Conservation (phyloP, 2,797 vertebrate species). For the Acomys russatus region DNA sequence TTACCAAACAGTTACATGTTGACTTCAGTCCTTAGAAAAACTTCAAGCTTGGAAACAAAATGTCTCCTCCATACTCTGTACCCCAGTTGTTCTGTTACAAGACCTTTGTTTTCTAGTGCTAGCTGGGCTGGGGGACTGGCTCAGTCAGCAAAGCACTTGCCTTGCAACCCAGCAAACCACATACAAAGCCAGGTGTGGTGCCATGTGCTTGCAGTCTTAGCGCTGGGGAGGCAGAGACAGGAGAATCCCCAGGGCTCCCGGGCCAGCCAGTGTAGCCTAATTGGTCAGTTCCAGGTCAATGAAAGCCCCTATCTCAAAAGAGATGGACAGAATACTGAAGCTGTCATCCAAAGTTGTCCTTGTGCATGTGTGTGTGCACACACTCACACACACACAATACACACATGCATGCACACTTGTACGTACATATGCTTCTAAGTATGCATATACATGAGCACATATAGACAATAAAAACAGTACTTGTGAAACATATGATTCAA, state of each 20-base stretch:
- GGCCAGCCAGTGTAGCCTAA: not conserved
- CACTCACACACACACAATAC: not conserved
- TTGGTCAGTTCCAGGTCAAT: not conserved
- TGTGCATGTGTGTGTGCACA: no score
- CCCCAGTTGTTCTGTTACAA: constrained; percentile 82
- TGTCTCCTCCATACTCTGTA: not conserved
- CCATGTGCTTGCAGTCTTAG: not conserved
- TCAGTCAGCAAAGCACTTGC: not conserved
- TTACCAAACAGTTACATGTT: constrained; percentile 71
- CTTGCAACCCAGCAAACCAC: not conserved
- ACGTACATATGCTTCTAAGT: not conserved
- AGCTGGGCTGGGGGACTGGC: not conserved
- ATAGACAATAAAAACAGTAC: not conserved
- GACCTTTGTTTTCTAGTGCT: constrained; percentile 50
- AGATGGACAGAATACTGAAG: not conserved
- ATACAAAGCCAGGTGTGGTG: not conserved
- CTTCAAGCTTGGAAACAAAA: constrained; percentile 68
- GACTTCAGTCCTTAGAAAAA: constrained; percentile 75
- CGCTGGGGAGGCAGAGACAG: not conserved
- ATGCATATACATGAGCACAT: not conserved
- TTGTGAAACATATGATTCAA: constrained; percentile 16
- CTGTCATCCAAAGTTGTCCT: not conserved
- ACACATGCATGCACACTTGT: not conserved
- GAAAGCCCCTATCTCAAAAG: not conserved
- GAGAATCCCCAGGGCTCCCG: not conserved